These are phyloP conservation scores for Prosopocoilus inquinatus DNA, from an alignment of 2,888 invertebrate species.

Conservation along the genomic window DNA sequence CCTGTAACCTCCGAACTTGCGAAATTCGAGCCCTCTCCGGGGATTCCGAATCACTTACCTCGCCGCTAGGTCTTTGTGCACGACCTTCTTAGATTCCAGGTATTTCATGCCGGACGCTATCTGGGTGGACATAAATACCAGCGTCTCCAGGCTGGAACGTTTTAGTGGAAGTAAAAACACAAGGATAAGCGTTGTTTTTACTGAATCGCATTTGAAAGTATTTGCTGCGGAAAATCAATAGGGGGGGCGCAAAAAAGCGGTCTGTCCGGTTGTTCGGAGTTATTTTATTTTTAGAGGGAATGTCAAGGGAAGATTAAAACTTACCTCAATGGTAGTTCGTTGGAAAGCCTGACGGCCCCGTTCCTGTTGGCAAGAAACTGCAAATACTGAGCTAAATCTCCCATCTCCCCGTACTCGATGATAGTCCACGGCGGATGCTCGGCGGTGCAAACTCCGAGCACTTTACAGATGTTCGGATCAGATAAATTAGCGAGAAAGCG, in stretches of 20 bases:
- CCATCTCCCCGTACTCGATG: conserved; percentile 72
- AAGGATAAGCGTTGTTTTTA: too few species aligned
- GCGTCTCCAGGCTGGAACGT: conserved; percentile 60
- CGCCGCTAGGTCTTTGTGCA: conserved; percentile 77
- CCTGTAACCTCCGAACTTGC: conserved; percentile 42
- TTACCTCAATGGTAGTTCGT: conserved; percentile 45
- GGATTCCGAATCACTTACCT: conserved; percentile 46
- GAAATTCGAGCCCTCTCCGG: too few species aligned
- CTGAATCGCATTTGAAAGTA: too few species aligned
- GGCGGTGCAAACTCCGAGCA: conserved; percentile 60
- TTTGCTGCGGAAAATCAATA: not conserved
- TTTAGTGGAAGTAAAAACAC: not conserved
- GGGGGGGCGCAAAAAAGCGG: not conserved
- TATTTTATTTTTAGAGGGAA: not conserved
- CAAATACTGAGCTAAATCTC: conserved; percentile 70
- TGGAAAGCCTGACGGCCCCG: conserved; percentile 40
- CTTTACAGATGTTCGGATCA: conserved; percentile 65
- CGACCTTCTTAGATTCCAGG: conserved; percentile 73
- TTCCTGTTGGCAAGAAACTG: conserved; percentile 51
- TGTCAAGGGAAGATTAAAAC: not conserved
- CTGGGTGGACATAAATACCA: conserved; percentile 72
- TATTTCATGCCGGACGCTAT: conserved; percentile 80
- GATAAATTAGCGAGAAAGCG: conserved; percentile 66
- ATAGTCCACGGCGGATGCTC: conserved; percentile 67
- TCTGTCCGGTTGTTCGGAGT: not conserved